Percentiles rank a stretch among this genome's conserved stretches.
phyloP scores from a whole-genome alignment of 1,140 invertebrate species.

The Saccostrea echinata region DNA sequence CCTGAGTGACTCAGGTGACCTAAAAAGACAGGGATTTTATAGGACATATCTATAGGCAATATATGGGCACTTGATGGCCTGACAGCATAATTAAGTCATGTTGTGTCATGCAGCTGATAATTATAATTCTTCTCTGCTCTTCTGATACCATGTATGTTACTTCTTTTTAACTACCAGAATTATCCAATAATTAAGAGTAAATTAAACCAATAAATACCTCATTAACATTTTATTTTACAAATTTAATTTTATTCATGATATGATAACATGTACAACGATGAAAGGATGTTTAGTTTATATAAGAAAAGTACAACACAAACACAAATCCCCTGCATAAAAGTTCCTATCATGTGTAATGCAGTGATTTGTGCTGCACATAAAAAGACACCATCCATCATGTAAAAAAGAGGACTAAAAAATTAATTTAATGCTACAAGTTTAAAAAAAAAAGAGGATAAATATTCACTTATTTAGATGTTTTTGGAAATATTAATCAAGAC shows the following conservation, averaged over 20 bases:
- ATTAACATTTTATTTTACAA: constrained; percentile 26
- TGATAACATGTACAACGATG: constrained; percentile 8
- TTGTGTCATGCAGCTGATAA: too few species aligned
- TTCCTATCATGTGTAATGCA: too few species aligned
- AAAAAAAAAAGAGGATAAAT: background rate
- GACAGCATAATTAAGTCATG: too few species aligned
- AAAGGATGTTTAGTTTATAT: background rate
- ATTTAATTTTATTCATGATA: constrained; percentile 7
- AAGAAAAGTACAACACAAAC: constrained; percentile 1
- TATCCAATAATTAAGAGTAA: too few species aligned
- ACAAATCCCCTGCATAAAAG: background rate
- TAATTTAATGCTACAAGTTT: background rate
- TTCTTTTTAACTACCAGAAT: too few species aligned
- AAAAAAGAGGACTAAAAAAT: background rate
- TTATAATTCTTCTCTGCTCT: too few species aligned
- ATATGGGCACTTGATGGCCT: too few species aligned
- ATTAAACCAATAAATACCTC: too few species aligned
- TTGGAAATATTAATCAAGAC: background rate
- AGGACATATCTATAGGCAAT: too few species aligned
- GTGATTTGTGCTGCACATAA: constrained; percentile 18
- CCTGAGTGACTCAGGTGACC: too few species aligned
- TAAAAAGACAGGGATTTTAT: too few species aligned
- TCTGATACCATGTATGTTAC: too few species aligned
- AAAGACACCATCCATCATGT: background rate
- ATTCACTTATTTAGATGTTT: background rate